Percentiles rank a stretch among this genome's conserved stretches.
Evolutionary conservation across 2,888 invertebrate genomes (phyloP).

Genomic region (Rhodophaea formosa): DNA sequence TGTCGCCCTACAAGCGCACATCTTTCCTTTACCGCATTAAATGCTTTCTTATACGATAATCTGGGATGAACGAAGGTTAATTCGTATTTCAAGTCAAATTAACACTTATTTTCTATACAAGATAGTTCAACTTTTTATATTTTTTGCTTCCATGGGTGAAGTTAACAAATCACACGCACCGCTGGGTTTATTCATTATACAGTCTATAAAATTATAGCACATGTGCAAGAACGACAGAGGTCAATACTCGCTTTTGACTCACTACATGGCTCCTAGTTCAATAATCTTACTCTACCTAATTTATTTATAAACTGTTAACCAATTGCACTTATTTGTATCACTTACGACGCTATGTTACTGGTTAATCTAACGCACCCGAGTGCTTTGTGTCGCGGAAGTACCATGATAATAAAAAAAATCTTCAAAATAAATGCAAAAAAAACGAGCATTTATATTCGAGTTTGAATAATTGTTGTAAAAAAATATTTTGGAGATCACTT

Average conservation of each 20-base stretch:
- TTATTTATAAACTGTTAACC: conserved; percentile 21
- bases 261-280: not conserved
- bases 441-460: conserved; percentile 17
- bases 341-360: conserved; percentile 30
- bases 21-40: too few relatives aligned
- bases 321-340: conserved; percentile 50
- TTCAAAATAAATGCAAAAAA: conserved; percentile 17
- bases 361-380: not conserved
- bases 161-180: too few relatives aligned
- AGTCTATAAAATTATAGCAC: not conserved
- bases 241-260: not conserved
- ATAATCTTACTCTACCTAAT: not conserved
- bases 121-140: too few relatives aligned
- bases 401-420: conserved; percentile 7
- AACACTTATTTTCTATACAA: too few relatives aligned
- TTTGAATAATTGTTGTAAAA: not conserved
- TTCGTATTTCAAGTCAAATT: too few relatives aligned
- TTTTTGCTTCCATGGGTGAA: too few relatives aligned
- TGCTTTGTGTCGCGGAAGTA: conserved; percentile 9
- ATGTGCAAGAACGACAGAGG: not conserved
- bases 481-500: conserved; percentile 15
- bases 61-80: too few relatives aligned
- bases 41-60: too few relatives aligned
- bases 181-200: too few relatives aligned
- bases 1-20: too few relatives aligned